phyloP scores from a whole-genome alignment of 2,113 vertebrate species.

The Enhydra lutris region DNA sequence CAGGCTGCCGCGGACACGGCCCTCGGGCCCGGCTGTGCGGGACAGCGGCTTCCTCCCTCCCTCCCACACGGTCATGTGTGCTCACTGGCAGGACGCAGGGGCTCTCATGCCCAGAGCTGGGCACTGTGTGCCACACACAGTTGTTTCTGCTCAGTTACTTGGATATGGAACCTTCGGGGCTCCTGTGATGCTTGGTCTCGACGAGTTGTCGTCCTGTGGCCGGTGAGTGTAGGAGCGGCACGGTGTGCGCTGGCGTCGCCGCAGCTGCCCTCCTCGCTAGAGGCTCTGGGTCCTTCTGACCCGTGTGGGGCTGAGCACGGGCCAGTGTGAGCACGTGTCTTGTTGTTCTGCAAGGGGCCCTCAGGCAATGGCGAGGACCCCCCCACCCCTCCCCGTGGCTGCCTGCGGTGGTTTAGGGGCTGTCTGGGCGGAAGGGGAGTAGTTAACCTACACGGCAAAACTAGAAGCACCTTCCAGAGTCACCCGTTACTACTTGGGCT shows the following conservation, averaged over 20 bases:
- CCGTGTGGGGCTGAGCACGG: not conserved
- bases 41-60: no score
- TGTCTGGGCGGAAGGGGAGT: not conserved
- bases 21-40: no score
- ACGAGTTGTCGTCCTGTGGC: not conserved
- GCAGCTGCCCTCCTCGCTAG: fast-evolving
- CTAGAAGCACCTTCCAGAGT: not conserved
- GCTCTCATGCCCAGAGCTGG: not conserved
- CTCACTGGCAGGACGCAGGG: not conserved
- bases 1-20: fast-evolving
- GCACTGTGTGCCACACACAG: not conserved
- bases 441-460: not conserved
- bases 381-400: not conserved
- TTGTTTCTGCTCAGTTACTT: not conserved
- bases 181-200: not conserved
- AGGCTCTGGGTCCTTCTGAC: not conserved
- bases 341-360: not conserved
- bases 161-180: not conserved
- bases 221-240: not conserved
- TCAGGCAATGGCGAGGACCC: not conserved
- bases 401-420: no score
- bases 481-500: not conserved
- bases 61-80: not conserved
- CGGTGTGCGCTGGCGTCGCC: not conserved
- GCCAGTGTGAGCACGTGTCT: not conserved